Evolutionary conservation across 2,797 vertebrate genomes (phyloP), one percentile per base, ranked within the genome.

Genomic region (Coregonus ussuriensis): DNA sequence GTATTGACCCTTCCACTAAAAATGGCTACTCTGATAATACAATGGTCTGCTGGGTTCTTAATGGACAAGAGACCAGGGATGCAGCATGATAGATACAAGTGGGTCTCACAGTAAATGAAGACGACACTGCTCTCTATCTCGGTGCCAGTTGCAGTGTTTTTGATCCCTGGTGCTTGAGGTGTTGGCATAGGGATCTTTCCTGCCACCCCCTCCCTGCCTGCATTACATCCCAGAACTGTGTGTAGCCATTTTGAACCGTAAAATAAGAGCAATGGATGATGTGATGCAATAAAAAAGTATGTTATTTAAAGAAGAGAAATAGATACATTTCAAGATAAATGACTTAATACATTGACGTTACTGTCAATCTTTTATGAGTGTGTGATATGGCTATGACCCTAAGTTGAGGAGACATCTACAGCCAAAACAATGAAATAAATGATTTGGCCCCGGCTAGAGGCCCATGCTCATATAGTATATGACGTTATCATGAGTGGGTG

Each of bases 151-250:
- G 81, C 76, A 75, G 81, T 16, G 69, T 85, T 88, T 93, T 93
- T 93, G 91, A 93, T 92, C 88, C 83, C 70, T 29, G 75, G 74
- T 75, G 88, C 88, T 87, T 84, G 88, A 88, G 88, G 91, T 76
- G 85, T 86, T 92, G 91, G 91, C 89, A 86, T 5, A 18, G 21
- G 81, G 78, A 79, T 87, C 73, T 72, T 73, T 88, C 73, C 72
- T 88, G 41, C 88, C 88, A 82, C 92, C 92, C 87, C 91, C 92
- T 89, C 89, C 76, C 73, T 78, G 79, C 35, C 33, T 35, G 31
- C 35, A 68, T 33, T 87, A 77, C 41, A 51, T 16, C 69, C 41
- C 41, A 16, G 66, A 88, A 84, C 85, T 84, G 82, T 41, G 31
- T 33, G 31, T 33, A 80, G 85, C 83, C 51, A 80, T 85, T 74